A percentile compares a stretch with the other conserved stretches of the same genome.
Conservation (phyloP, 2,113 vertebrate species). For the Tiliqua scincoides region DNA sequence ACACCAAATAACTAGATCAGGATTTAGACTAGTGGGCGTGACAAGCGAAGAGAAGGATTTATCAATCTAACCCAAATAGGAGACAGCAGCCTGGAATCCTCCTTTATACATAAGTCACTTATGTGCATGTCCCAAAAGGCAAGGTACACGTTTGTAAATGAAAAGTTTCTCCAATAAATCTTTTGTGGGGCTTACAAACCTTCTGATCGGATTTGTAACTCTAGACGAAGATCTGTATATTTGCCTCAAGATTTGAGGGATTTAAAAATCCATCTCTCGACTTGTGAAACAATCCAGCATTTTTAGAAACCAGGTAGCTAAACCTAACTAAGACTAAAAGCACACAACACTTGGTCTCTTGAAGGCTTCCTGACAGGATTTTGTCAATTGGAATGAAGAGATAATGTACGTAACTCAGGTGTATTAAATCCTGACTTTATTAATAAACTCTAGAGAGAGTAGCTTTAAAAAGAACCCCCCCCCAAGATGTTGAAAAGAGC, state of each 20-base stretch:
- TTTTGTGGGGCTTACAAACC: slow-evolving; percentile 70
- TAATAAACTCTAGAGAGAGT: slow-evolving; percentile 67
- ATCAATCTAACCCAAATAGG: slow-evolving; percentile 16
- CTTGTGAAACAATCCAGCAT: slow-evolving; percentile 61
- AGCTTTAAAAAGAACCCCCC: slow-evolving; percentile 70
- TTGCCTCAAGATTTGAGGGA: slow-evolving; percentile 61
- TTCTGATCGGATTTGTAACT: slow-evolving; percentile 69
- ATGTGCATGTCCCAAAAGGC: slow-evolving; percentile 47
- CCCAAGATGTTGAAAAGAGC: slow-evolving; percentile 54
- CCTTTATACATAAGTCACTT: slow-evolving; percentile 62
- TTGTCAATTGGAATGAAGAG: slow-evolving; percentile 66
- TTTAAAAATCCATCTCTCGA: slow-evolving; percentile 70
- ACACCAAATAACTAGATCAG: neutral
- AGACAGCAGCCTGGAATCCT: slow-evolving; percentile 29
- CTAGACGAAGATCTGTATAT: slow-evolving; percentile 67
- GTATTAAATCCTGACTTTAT: slow-evolving; percentile 73
- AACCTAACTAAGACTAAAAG: slow-evolving; percentile 65
- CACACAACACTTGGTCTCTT: slow-evolving; percentile 58
- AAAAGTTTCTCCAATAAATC: slow-evolving; percentile 64
- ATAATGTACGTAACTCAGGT: slow-evolving; percentile 72
- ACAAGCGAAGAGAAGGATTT: slow-evolving; percentile 32
- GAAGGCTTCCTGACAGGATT: slow-evolving; percentile 67
- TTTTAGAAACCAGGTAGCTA: slow-evolving; percentile 64
- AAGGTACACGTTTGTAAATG: slow-evolving; percentile 67
- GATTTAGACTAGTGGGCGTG: slow-evolving; percentile 34